These are phyloP conservation scores for Drosophila nebulosa DNA, from an alignment of 1,140 invertebrate species.

Conservation along the genomic window DNA sequence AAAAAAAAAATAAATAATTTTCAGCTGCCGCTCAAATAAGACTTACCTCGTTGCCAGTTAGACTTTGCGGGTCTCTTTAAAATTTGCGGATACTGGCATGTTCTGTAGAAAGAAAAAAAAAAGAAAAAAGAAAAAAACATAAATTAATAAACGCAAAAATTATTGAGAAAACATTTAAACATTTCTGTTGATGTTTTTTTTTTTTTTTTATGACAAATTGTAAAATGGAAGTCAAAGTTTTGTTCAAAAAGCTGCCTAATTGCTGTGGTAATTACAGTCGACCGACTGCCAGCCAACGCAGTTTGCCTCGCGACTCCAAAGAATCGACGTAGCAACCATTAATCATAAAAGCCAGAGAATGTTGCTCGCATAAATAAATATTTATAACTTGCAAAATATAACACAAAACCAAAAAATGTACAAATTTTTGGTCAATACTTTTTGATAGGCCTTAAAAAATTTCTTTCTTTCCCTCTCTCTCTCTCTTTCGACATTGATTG, in stretches of 20 bases:
- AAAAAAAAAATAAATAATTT: slow-evolving; percentile 30
- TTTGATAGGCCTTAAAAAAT: background rate
- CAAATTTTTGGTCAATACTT: slow-evolving; percentile 7
- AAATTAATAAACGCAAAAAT: slow-evolving; percentile 15
- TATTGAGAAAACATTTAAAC: slow-evolving; percentile 22
- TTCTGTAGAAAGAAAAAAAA: slow-evolving; percentile 38
- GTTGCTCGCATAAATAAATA: slow-evolving; percentile 35
- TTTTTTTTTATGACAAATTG: slow-evolving; percentile 58
- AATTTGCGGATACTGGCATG: slow-evolving; percentile 40
- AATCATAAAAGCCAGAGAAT: slow-evolving; percentile 54
- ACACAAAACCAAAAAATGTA: slow-evolving; percentile 4
- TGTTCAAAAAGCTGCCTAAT: slow-evolving; percentile 64
- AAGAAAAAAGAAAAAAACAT: background rate
- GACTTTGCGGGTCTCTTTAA: slow-evolving; percentile 32
- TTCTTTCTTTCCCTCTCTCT: background rate
- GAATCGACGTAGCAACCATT: slow-evolving; percentile 55
- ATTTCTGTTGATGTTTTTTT: slow-evolving; percentile 26
- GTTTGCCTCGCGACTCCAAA: too few relatives aligned
- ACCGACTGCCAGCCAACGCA: too few relatives aligned
- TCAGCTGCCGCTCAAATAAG: slow-evolving; percentile 22
- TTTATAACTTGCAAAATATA: slow-evolving; percentile 19
- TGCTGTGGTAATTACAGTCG: slow-evolving; percentile 68
- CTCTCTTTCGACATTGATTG: slow-evolving; percentile 38
- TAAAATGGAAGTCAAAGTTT: slow-evolving; percentile 35
- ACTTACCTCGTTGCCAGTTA: slow-evolving; percentile 54